phyloP scores from a whole-genome alignment of 2,888 invertebrate species.

The Melieria crassipennis region DNA sequence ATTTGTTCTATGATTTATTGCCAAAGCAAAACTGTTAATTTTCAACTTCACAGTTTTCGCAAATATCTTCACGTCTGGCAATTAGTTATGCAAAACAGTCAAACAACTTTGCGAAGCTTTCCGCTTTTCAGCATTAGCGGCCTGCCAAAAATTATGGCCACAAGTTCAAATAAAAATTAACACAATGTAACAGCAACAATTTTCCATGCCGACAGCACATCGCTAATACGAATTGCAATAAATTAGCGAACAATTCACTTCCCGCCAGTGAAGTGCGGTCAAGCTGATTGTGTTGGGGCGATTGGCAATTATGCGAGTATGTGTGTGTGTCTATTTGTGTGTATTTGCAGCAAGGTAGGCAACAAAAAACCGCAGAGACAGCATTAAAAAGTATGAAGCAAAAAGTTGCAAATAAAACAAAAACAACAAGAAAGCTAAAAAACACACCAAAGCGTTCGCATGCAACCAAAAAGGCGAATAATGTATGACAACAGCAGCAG shows the following conservation, averaged over 20 bases:
- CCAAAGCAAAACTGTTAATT: too few species aligned
- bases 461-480: too few species aligned
- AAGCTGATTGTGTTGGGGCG: constrained; percentile 23
- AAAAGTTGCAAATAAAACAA: constrained; percentile 35
- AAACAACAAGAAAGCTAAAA: neutral
- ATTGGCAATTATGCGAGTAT: neutral
- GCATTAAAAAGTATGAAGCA: constrained; percentile 25
- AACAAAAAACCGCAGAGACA: neutral
- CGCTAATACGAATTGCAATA: constrained; percentile 3
- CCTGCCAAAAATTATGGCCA: too few species aligned
- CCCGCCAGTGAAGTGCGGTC: constrained; percentile 21
- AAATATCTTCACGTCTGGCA: too few species aligned
- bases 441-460: neutral
- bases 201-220: too few species aligned
- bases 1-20: too few species aligned
- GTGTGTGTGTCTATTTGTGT: neutral
- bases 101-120: too few species aligned
- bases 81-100: too few species aligned
- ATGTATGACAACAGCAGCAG: neutral
- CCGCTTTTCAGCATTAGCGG: too few species aligned
- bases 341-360: neutral
- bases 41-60: too few species aligned
- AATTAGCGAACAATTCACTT: constrained; percentile 29
- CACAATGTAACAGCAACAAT: too few species aligned
- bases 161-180: too few species aligned